Percentiles rank a stretch among this genome's conserved stretches.
Evolutionary conservation across 2,888 invertebrate species (phyloP).

Genomic region (Protonemura montana): DNA sequence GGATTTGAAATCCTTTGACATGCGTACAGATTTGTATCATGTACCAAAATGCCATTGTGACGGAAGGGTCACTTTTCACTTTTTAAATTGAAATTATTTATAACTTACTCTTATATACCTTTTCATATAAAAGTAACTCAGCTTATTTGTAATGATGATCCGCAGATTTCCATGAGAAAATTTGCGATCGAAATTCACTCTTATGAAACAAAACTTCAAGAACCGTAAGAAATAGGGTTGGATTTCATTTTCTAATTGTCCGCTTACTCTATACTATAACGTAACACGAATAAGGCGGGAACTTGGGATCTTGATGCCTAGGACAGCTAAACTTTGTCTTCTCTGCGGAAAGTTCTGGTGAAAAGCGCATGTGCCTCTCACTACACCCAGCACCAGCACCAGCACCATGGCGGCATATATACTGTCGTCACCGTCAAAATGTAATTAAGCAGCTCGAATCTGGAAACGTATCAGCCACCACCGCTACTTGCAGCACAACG

Average conservation of each 20-base stretch:
- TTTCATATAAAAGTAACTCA: background rate
- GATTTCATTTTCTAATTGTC: constrained; percentile 17
- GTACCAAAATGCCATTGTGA: too few species aligned
- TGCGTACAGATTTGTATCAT: too few species aligned
- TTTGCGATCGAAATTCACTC: background rate
- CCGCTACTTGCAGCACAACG: background rate
- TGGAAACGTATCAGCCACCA: constrained; percentile 12
- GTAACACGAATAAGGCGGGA: constrained; percentile 24
- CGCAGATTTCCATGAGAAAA: background rate
- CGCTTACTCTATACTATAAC: background rate
- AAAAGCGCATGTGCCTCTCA: background rate
- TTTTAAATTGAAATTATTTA: too few species aligned
- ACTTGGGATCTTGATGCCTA: background rate
- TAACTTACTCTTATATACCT: too few species aligned
- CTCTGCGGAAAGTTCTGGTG: constrained; percentile 16
- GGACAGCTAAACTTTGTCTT: constrained; percentile 20
- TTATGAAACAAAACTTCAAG: background rate
- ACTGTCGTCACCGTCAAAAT: constrained; percentile 14
- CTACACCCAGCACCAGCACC: background rate
- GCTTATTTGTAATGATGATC: background rate
- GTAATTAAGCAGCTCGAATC: constrained; percentile 21
- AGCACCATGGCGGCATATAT: background rate
- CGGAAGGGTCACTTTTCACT: too few species aligned
- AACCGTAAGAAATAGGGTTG: background rate
- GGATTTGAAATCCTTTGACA: background rate